Evolutionary conservation across 64 coral and sea anemone genomes (phyloP), one percentile per base, ranked within the genome.

Genomic region (Orbicella faveolata): DNA sequence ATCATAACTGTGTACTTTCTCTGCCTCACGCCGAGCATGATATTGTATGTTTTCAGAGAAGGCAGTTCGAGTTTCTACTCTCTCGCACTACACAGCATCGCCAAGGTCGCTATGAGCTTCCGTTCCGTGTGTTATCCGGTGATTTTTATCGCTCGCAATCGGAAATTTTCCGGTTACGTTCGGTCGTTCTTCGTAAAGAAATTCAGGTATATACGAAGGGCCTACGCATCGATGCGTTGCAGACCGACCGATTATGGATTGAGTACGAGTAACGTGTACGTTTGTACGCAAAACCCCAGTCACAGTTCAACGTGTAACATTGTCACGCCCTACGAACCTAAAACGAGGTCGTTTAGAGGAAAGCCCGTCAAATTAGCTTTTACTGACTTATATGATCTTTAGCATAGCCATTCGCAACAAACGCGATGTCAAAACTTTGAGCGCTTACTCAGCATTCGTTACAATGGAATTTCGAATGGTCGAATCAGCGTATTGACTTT

Each of bases 131-230:
- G 81, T 69, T 84, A 84, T 72, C 81, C 81, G 36, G 81, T 84
- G 62, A 84, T 84, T 68, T 85, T 85, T 44, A 72, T 85, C 37
- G 63, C 82, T 3, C 82, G 82, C 65, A 85, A 85, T 85, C 82
- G 39, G 61, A 85, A 85, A 41, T 85, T 85, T 85, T 85, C 82
- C 16, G 36, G n/a, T 26, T 70, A 85, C 36, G 82, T 85, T 73
- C 64, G 36, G 64, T 52, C 64, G 37, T 85, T 85, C 63, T 30
- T 85, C 11, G 23, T 13, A 23, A 85, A 85, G 39, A 85, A 85
- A 85, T 73, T 69, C 82, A 72, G 19, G 23, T 37, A 69, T 41
- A 17, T 73, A 1, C 82, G n/a, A 72, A 33, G 82, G 3, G 13
- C 39, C 12, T n/a, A 72, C 4, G 39, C 39, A 52, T 37, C 41